Percentiles rank a stretch among this genome's conserved stretches.
phyloP scores from a whole-genome alignment of 2,797 vertebrate species.

The Salarias fasciatus region DNA sequence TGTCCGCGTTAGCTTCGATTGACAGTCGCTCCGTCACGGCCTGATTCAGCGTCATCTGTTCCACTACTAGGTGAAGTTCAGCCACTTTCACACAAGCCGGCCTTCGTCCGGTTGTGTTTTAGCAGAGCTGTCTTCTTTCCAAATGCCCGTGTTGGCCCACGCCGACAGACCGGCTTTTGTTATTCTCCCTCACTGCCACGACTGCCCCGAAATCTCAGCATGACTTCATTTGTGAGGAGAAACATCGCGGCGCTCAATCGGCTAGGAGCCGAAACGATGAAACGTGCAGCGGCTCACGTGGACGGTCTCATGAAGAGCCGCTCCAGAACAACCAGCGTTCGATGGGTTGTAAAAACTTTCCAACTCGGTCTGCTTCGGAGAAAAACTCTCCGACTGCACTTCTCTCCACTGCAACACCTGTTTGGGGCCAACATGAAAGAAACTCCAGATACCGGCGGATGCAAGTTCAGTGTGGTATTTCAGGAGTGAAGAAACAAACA shows the following conservation, averaged over 20 bases:
- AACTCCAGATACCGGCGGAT: too few species aligned
- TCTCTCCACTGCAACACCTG: too few species aligned
- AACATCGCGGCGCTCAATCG: background rate
- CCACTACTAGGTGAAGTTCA: background rate
- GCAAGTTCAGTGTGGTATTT: too few species aligned
- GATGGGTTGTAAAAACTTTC: too few species aligned
- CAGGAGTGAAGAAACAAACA: too few species aligned
- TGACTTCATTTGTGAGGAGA: background rate
- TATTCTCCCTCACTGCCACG: background rate
- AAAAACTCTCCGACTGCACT: too few species aligned
- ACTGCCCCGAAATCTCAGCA: slow-evolving; percentile 6
- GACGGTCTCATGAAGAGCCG: background rate
- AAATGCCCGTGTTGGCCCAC: background rate
- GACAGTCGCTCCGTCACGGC: background rate
- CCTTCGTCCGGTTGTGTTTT: background rate
- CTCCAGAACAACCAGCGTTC: too few species aligned
- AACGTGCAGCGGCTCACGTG: background rate
- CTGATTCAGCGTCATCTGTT: background rate
- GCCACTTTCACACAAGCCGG: background rate
- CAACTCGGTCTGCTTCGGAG: too few species aligned
- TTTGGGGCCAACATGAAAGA: too few species aligned
- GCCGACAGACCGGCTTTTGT: slow-evolving; percentile 5
- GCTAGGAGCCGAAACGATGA: slow-evolving; percentile 19
- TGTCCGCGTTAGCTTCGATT: background rate
- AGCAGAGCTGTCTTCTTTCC: background rate